These are phyloP conservation scores for Drosophila kohkoa DNA, from an alignment of 1,140 invertebrate species.

Conservation along the genomic window DNA sequence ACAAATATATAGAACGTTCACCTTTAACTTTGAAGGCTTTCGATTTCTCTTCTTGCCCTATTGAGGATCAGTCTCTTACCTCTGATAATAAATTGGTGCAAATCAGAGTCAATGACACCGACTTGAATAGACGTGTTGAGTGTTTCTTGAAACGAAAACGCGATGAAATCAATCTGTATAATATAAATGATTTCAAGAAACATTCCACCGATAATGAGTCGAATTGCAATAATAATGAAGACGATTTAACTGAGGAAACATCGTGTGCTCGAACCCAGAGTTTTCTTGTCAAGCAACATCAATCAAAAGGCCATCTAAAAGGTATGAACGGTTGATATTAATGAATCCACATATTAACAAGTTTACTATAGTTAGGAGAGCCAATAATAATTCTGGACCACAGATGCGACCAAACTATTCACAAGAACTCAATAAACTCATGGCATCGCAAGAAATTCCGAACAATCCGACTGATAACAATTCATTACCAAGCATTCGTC, in stretches of 20 bases:
- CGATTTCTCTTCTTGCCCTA: constrained; percentile 67
- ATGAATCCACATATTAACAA: not conserved
- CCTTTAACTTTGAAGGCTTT: constrained; percentile 41
- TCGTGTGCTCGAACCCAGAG: constrained; percentile 89
- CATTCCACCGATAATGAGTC: constrained; percentile 10
- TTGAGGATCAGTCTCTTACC: constrained; percentile 55
- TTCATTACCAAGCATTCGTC: constrained; percentile 35
- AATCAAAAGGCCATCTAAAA: constrained; percentile 90
- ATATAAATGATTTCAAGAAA: constrained; percentile 88
- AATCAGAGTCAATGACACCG: constrained; percentile 86
- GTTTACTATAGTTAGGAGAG: constrained; percentile 84
- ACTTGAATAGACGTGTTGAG: constrained; percentile 86
- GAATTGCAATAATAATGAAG: constrained; percentile 1
- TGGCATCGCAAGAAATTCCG: constrained; percentile 86
- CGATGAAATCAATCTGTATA: constrained; percentile 88
- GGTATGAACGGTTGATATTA: constrained; percentile 84
- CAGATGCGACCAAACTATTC: constrained; percentile 85
- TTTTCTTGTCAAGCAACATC: constrained; percentile 87
- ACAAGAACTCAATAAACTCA: constrained; percentile 69
- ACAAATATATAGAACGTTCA: constrained; percentile 19
- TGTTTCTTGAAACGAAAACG: constrained; percentile 88
- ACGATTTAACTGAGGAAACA: constrained; percentile 57
- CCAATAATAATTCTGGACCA: constrained; percentile 87
- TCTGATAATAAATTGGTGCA: constrained; percentile 86
- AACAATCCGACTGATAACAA: constrained; percentile 14